Conservation (phyloP, 2,888 invertebrate genomes). For the Eupithecia dodoneata region DNA sequence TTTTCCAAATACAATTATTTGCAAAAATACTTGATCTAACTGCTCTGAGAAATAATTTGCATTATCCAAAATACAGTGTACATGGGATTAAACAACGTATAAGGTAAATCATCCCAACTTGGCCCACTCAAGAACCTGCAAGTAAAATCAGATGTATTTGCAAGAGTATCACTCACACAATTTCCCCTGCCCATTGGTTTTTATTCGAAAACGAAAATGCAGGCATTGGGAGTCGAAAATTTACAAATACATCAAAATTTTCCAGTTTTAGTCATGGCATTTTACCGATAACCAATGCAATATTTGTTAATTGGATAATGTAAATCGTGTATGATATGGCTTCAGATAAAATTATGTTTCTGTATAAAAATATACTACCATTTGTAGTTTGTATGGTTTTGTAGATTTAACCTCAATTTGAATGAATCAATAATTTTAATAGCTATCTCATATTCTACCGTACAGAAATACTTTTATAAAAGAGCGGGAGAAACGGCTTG, state of each 20-base stretch:
- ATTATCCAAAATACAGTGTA: neutral
- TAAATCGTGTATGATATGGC: neutral
- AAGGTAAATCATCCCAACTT: neutral
- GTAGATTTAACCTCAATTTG: neutral
- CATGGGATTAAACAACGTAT: neutral
- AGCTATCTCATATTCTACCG: neutral
- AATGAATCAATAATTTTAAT: neutral
- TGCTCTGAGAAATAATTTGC: neutral
- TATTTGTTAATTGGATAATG: neutral
- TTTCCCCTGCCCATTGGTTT: neutral
- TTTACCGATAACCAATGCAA: neutral
- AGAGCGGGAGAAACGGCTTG: neutral
- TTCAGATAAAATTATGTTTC: neutral
- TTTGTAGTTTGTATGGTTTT: neutral
- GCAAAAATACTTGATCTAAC: neutral
- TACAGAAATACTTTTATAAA: neutral
- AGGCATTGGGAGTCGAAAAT: neutral
- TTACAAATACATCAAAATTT: neutral
- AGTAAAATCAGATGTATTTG: neutral
- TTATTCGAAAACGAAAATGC: neutral
- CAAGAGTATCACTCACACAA: neutral
- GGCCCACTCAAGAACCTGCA: neutral
- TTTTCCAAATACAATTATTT: neutral
- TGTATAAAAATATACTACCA: slow-evolving; percentile 5
- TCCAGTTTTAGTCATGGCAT: neutral